Evolutionary conservation across 2,888 invertebrate species (phyloP).

Genomic region (Octodonta nipae): DNA sequence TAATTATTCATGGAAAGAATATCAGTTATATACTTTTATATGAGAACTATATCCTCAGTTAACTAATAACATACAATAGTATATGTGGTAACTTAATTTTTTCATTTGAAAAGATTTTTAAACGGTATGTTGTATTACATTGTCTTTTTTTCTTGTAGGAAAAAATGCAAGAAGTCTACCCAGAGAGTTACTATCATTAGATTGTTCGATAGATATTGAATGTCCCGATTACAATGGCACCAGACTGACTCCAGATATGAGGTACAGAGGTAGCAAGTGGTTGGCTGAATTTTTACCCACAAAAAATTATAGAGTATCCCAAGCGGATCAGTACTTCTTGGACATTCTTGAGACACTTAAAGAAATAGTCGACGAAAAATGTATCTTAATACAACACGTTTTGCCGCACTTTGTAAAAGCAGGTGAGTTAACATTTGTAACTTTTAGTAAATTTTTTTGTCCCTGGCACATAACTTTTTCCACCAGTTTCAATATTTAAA

Average conservation of each 20-base stretch:
- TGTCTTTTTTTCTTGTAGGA: conserved; percentile 17
- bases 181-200: conserved; percentile 49
- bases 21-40: too few species aligned
- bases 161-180: conserved; percentile 21
- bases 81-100: too few species aligned
- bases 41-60: too few species aligned
- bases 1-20: too few species aligned
- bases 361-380: conserved; percentile 6
- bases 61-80: too few species aligned
- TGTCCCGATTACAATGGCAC: conserved; percentile 45
- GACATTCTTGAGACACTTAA: conserved; percentile 42
- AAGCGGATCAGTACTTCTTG: conserved; percentile 45
- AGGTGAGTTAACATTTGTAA: conserved; percentile 37
- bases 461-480: too few species aligned
- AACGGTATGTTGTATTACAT: too few species aligned
- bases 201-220: conserved; percentile 48
- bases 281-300: conserved; percentile 42
- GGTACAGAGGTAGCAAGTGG: conserved; percentile 44
- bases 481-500: too few species aligned
- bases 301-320: conserved; percentile 39
- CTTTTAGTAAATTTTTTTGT: too few species aligned
- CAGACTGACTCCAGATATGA: conserved; percentile 37
- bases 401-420: conserved; percentile 55
- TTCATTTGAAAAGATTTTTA: too few species aligned
- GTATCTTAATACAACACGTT: conserved; percentile 45